Percentiles rank a stretch among this genome's conserved stretches.
Evolutionary conservation across 2,113 vertebrate genomes (phyloP).

Genomic region (Lamprotornis superbus): DNA sequence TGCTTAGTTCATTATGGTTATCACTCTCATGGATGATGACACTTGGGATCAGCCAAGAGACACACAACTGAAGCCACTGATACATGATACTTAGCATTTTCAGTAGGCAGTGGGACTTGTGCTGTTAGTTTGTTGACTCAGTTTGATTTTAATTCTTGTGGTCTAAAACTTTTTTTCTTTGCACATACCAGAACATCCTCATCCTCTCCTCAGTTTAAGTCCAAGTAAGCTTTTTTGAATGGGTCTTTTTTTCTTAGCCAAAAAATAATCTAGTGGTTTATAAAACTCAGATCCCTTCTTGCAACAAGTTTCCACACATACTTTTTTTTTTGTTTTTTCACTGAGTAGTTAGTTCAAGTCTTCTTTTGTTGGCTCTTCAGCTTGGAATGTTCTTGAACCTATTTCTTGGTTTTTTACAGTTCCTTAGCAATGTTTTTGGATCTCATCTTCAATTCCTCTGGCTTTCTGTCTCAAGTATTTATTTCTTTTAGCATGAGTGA

Average conservation of each 20-base stretch:
- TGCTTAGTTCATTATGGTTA: background rate
- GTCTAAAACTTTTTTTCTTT: slow-evolving; percentile 46
- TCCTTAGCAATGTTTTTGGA: slow-evolving; percentile 28
- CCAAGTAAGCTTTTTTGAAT: slow-evolving; percentile 21
- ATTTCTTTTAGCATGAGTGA: background rate
- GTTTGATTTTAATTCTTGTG: slow-evolving; percentile 65
- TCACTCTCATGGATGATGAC: background rate
- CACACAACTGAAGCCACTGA: background rate
- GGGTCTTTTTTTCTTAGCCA: slow-evolving; percentile 9
- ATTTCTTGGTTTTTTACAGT: slow-evolving; percentile 5
- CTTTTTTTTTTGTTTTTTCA: background rate
- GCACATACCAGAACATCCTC: slow-evolving; percentile 35
- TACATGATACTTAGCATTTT: slow-evolving; percentile 12
- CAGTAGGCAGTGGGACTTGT: slow-evolving; percentile 1
- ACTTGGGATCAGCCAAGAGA: slow-evolving; percentile 1
- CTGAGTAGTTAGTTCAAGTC: background rate
- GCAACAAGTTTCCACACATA: background rate
- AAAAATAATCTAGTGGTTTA: slow-evolving; percentile 36
- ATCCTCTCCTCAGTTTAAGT: background rate
- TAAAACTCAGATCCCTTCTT: slow-evolving; percentile 43
- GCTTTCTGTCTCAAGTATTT: slow-evolving; percentile 8
- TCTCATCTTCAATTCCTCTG: slow-evolving; percentile 3
- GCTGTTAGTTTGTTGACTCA: slow-evolving; percentile 40
- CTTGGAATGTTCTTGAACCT: slow-evolving; percentile 59
- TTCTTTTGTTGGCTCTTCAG: slow-evolving; percentile 12